Base-by-base conservation (phyloP, 1,140 invertebrate genomes). In the Zaprionus nigranus region DNA sequence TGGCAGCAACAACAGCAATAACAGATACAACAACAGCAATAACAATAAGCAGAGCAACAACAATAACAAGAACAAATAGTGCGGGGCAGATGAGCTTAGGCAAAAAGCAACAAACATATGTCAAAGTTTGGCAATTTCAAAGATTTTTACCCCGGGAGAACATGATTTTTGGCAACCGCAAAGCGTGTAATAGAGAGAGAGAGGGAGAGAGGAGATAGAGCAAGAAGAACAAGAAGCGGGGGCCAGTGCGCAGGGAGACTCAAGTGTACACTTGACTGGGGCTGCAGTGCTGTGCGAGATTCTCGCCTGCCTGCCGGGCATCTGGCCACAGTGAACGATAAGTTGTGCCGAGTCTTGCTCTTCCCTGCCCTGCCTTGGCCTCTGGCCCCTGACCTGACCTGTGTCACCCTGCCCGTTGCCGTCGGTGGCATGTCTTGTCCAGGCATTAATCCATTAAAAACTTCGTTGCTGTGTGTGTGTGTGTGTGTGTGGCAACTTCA, bases 111-210 rank as follows among this genome's bases (percentile, higher is more conserved):
- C 40, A 83, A 79, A 77, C 84, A 88, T 82, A 88, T 88, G 84
- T 84, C 84, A 81, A 88, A 88, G 71, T 88, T 88, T 88, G 61
- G 70, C 74, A 83, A 88, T 88, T 79, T 88, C 65, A 72, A 81
- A 81, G 80, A 79, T 66, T 75, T 74, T 68, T 62, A 56, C 61
- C 67, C 46, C 20, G 40, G 70, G 26, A 40, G 56, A 65, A 74
- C 79, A 85, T 70, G 79, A 79, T 82, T 87, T 87, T 65, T 36
- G 83, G 73, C 58, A 72, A 79, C 76, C 72, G 53, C 77, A 77
- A 53, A 65, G 28, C 20, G 28, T 11, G 30, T 4, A 22, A 22
- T 11, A 28, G n/a, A 12, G n/a, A 51, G 22, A 4, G 13, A 5
- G 3, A 61, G n/a, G n/a, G 59, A 12, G 7, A 1, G n/a, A 58